Evolutionary conservation across 2,888 invertebrate genomes (phyloP), one percentile per base, ranked within the genome.

Genomic region (Synanthedon vespiformis): DNA sequence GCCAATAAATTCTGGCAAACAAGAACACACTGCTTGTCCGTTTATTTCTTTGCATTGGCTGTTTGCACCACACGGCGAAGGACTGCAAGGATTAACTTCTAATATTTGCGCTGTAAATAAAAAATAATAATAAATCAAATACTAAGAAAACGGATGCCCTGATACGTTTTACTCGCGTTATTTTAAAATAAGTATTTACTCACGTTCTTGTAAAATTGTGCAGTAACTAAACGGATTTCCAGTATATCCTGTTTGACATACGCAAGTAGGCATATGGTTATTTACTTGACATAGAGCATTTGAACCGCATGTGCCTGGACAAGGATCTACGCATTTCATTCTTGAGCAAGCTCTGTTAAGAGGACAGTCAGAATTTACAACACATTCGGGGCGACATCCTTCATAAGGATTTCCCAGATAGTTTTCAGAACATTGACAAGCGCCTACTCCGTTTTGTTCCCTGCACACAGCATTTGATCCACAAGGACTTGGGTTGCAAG

Each of bases 321-420:
- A 95, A 34, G 94, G 94, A 75, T 94, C 92, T 53, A 89, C 78
- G 70, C 94, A 94, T 72, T 92, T 93, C 74, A 91, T 91, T 68
- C 90, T 89, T 10, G 92, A 88, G 67, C 94, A 94, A 16, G 93
- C 93, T 64, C 83, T 89, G 62, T 92, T 91, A 0, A 92, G 88
- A 1, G 92, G 86, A 68, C 94, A 94, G 67, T 94, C 94, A 0
- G 92, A 90, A 74, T 93, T 92, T 4, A 92, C 79, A 1, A 90
- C 80, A 69, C 94, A 94, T 79, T 94, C 93, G 8, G 93, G 93
- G 55, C 93, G 88, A 70, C 94, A 94, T 40, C 92, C 92, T 77
- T 92, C 92, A 70, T 92, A 93, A 8, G 94, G 94, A 79, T 94
- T 93, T 57, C 95, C 95, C 58, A 90, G 89, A 65, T 89, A 92